Percentiles rank a stretch among this genome's conserved stretches.
Conservation (phyloP, 2,888 invertebrate genomes). For the Linnaemya tessellans region DNA sequence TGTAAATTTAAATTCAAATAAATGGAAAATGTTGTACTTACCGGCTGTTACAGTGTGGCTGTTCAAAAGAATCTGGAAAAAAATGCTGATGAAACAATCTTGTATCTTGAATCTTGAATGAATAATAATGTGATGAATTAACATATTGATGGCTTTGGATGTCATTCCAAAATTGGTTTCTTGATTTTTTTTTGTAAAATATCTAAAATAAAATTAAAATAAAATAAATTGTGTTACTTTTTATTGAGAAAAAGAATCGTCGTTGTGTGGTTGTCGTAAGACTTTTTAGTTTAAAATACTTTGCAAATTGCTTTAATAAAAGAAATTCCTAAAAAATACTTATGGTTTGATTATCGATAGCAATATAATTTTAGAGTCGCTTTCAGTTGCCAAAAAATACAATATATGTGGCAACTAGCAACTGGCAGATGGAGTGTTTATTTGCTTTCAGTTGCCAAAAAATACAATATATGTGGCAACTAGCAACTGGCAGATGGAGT, state of each 20-base stretch:
- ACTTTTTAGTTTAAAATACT: background rate
- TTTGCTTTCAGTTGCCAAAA: too few species aligned
- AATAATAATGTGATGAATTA: background rate
- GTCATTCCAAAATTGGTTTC: constrained; percentile 3
- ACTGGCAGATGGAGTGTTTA: too few species aligned
- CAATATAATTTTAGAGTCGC: too few species aligned
- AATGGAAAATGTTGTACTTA: constrained; percentile 8
- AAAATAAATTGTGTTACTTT: constrained; percentile 2
- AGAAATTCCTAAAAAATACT: too few species aligned
- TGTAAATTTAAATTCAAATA: background rate
- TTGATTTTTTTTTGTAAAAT: background rate
- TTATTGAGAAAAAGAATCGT: constrained; percentile 23
- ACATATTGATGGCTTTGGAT: background rate
- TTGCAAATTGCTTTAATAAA: too few species aligned
- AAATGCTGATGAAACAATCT: constrained; percentile 6
- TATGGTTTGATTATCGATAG: too few species aligned
- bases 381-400: too few species aligned
- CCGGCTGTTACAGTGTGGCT: background rate
- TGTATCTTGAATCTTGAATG: constrained; percentile 14
- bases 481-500: too few species aligned
- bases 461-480: too few species aligned
- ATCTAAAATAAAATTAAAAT: constrained; percentile 1
- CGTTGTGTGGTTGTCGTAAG: background rate
- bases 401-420: too few species aligned
- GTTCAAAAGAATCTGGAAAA: background rate